Percentiles rank a stretch among this genome's conserved stretches.
Conservation (phyloP, 2,888 invertebrate species). For the Amphipyra tragopoginis region DNA sequence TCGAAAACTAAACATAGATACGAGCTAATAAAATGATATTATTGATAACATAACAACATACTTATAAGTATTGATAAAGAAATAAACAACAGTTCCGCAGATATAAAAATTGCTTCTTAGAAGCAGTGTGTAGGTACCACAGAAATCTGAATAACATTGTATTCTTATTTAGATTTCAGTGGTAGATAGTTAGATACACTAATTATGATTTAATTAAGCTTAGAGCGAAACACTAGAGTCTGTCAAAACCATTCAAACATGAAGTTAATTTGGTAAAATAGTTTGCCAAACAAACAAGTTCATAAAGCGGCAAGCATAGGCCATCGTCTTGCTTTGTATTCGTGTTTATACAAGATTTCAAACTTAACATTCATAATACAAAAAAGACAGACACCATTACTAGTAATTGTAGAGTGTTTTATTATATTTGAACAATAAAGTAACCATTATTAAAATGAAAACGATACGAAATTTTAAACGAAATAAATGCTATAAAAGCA, state of each 20-base stretch:
- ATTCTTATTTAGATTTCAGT: too few relatives aligned
- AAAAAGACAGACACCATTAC: conserved; percentile 11
- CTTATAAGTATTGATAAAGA: not conserved
- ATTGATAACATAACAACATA: not conserved
- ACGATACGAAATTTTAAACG: not conserved
- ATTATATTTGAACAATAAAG: conserved; percentile 17
- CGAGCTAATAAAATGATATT: conserved; percentile 8
- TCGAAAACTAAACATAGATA: conserved; percentile 21
- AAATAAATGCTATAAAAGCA: too few relatives aligned
- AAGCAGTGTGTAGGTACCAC: conserved; percentile 11
- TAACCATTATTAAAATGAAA: conserved; percentile 18
- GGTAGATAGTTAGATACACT: conserved; percentile 5
- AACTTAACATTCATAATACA: conserved; percentile 17
- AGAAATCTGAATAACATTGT: too few relatives aligned
- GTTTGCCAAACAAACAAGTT: conserved; percentile 46
- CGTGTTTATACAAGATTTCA: conserved; percentile 14
- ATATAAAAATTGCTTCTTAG: conserved; percentile 9
- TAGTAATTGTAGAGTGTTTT: conserved; percentile 3
- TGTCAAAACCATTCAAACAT: conserved; percentile 51
- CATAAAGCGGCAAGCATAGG: conserved; percentile 22
- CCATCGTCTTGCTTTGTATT: conserved; percentile 38
- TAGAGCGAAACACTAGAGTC: conserved; percentile 28
- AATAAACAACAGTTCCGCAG: conserved; percentile 6
- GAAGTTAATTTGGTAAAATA: conserved; percentile 50
- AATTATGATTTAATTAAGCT: conserved; percentile 43